Evolutionary conservation across 2,113 vertebrate genomes (phyloP).

Genomic region (Nerophis ophidion): DNA sequence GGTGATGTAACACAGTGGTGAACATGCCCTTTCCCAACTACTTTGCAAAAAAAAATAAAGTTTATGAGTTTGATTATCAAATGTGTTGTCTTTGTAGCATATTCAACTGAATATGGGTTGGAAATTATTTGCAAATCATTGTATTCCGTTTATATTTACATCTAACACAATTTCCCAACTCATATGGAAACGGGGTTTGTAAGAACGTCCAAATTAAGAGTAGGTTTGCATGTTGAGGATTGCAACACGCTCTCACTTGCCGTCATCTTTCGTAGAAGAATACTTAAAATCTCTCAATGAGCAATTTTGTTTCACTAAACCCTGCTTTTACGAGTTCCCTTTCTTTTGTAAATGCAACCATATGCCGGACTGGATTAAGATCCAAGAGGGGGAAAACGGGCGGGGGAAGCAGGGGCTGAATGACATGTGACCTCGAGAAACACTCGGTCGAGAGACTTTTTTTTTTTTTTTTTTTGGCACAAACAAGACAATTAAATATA

Average conservation of each 20-base stretch:
- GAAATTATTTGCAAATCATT: too few relatives aligned
- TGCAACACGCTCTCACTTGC: conserved; percentile 49
- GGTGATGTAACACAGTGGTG: too few relatives aligned
- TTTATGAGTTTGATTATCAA: too few relatives aligned
- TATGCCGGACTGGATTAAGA: conserved; percentile 51
- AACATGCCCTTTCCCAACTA: too few relatives aligned
- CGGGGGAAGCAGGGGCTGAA: conserved; percentile 19
- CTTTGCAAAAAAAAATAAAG: too few relatives aligned
- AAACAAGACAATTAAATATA: conserved; percentile 18
- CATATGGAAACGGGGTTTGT: too few relatives aligned
- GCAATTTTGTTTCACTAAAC: conserved; percentile 59
- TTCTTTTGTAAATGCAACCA: conserved; percentile 64
- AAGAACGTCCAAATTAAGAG: conserved; percentile 38
- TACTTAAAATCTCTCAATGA: conserved; percentile 53
- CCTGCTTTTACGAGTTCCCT: conserved; percentile 55
- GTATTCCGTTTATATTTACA: too few relatives aligned
- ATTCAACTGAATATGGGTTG: too few relatives aligned
- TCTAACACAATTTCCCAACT: too few relatives aligned
- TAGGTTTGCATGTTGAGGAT: conserved; percentile 48
- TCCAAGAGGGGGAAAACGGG: conserved; percentile 31
- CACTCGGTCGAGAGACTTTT: conserved; percentile 38
- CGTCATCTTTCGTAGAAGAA: conserved; percentile 50
- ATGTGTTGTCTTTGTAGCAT: too few relatives aligned
- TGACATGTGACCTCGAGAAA: conserved; percentile 60
- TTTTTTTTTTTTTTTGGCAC: conserved; percentile 14